These are phyloP conservation scores for Nylanderia fulva DNA, from an alignment of 1,140 invertebrate genomes.

Conservation along the genomic window DNA sequence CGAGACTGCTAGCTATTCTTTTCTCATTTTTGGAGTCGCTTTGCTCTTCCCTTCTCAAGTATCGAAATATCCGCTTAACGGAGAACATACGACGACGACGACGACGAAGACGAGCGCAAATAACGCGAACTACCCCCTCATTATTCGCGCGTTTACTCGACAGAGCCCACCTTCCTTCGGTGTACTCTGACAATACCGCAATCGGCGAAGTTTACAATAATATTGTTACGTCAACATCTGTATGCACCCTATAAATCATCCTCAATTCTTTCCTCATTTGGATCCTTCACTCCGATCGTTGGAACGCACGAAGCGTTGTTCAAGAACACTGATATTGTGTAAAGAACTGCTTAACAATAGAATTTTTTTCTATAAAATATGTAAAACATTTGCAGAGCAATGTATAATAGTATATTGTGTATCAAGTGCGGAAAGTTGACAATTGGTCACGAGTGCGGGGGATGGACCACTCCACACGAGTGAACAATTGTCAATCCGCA, in stretches of 20 bases:
- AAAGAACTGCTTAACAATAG: not conserved
- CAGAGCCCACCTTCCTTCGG: constrained; percentile 7
- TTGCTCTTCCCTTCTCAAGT: not conserved
- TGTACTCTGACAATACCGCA: constrained; percentile 40
- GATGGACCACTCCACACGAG: no score
- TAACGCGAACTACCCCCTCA: constrained; percentile 28
- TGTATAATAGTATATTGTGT: no score
- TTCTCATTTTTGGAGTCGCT: constrained; percentile 4
- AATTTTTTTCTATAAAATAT: not conserved
- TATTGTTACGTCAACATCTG: constrained; percentile 52
- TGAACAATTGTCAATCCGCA: no score
- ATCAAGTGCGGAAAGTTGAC: no score
- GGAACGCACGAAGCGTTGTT: not conserved
- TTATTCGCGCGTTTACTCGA: constrained; percentile 53
- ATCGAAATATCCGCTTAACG: not conserved
- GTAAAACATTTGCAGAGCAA: not conserved
- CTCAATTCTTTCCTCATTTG: constrained; percentile 55
- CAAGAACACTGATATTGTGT: not conserved
- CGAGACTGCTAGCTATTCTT: constrained; percentile 8
- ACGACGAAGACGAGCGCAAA: constrained; percentile 43
- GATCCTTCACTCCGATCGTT: not conserved
- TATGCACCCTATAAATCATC: constrained; percentile 56
- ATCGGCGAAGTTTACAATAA: constrained; percentile 60
- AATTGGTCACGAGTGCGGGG: no score
- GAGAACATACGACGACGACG: constrained; percentile 50